phyloP scores from a whole-genome alignment of 2,113 vertebrate genomes.

The Thunnus maccoyii region DNA sequence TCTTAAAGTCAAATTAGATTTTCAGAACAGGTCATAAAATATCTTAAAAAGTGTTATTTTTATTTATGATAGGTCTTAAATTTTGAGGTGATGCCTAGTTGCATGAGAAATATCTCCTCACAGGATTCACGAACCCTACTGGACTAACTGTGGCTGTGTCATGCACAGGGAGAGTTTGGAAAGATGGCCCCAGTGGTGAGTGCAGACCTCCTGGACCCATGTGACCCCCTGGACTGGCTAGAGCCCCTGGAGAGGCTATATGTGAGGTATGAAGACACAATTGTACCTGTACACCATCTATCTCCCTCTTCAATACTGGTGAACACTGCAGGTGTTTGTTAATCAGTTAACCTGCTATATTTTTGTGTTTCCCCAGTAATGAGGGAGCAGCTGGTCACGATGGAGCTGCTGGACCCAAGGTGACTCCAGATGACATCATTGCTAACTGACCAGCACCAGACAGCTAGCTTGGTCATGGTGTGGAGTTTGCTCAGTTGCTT shows the following conservation, averaged over 20 bases:
- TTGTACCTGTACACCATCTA: neutral
- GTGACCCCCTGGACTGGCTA: constrained; percentile 93
- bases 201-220: constrained; percentile 95
- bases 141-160: no score
- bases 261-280: constrained; percentile 88
- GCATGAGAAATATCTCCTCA: no score
- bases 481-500: no score
- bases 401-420: constrained; percentile 93
- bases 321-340: neutral
- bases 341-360: constrained; percentile 4
- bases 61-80: no score
- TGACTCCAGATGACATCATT: constrained; percentile 70
- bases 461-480: neutral
- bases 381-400: constrained; percentile 96
- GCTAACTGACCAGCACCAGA: neutral
- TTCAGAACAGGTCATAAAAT: no score
- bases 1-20: no score
- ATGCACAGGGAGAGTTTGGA: no score
- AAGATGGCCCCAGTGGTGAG: constrained; percentile 88
- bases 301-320: neutral
- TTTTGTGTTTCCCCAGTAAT: constrained; percentile 84
- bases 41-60: no score
- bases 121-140: no score
- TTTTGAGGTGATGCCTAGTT: no score
- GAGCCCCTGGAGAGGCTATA: constrained; percentile 94